Percentiles rank a stretch among this genome's conserved stretches.
Conservation (phyloP, 2,113 vertebrate species). For the Nyctibius bracteatus region DNA sequence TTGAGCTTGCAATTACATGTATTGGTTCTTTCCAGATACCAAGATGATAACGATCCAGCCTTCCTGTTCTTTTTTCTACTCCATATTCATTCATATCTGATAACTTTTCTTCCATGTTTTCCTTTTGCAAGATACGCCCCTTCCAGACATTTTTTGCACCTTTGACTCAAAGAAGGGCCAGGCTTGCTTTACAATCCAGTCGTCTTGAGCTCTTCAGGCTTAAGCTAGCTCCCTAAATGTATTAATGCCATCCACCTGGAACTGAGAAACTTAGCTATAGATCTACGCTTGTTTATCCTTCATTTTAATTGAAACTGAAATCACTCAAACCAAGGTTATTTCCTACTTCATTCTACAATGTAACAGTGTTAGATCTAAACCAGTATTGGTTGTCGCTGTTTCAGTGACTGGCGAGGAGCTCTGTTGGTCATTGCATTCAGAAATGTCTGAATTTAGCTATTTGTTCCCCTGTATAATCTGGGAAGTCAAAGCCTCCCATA, state of each 20-base stretch:
- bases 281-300: not conserved
- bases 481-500: slow-evolving; percentile 6
- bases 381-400: not conserved
- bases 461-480: not conserved
- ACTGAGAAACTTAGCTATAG: not conserved
- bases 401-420: not conserved
- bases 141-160: not conserved
- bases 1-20: not conserved
- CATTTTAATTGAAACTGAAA: slow-evolving; percentile 17
- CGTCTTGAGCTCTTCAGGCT: not conserved
- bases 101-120: not conserved
- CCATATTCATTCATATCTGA: not conserved
- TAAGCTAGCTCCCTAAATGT: not conserved
- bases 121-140: not conserved
- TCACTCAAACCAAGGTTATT: not conserved
- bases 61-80: not conserved
- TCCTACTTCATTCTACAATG: not conserved
- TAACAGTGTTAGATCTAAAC: not conserved
- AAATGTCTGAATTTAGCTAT: not conserved
- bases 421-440: not conserved
- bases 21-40: not conserved
- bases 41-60: not conserved
- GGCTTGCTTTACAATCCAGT: not conserved
- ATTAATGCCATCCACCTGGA: not conserved
- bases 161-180: not conserved